Base-by-base conservation (phyloP, 2,113 vertebrate species). In the Benitochromis conjunctus region DNA sequence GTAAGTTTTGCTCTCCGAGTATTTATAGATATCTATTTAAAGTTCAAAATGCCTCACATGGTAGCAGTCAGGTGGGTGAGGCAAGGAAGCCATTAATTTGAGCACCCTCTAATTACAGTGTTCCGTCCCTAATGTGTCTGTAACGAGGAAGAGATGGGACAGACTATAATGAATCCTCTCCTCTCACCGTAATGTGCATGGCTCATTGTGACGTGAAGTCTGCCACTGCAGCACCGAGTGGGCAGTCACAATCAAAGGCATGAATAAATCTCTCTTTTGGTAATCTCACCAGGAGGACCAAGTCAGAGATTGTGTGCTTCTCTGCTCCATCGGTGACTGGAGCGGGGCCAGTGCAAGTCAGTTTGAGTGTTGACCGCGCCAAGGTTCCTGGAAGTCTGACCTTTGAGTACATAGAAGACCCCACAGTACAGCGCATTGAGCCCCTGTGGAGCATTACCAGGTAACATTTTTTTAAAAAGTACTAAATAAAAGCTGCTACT, bases 401-500 rank as follows among this genome's bases (percentile, higher is more conserved):
- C 10, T 99, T 98, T 0, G 97, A 98, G 90, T 99, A 98, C 96
- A 98, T 99, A 1, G 97, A 98, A 0, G 98, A 99, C 85, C 98
- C 98, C 2, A 98, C 96, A 4, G 97, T 99, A 48, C 97, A 97
- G 81, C 97, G 97, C 83, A 96, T 99, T 6, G 98, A 99, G 14
- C 98, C 98, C 0, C 97, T 98, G 84, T 99, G 98, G 98, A 99
- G 98, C 94, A 99, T 99, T 2, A 94, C 97, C 90, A 99, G 98
- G 98, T 98, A 94, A 91, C 43, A 12, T 7, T n/a, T n/a, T n/a
- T n/a, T 26, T 26, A 26, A 24, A 80, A 2, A 69, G 10, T 29
- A 29, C 21, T 29, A n/a, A 57, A 58, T 43, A 26, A 56, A 56
- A 2, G 2, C 53, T 16, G 3, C 24, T 38, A 56, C 53, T 29